Conservation (phyloP, 2,113 vertebrate species). For the Dicaeum eximium region DNA sequence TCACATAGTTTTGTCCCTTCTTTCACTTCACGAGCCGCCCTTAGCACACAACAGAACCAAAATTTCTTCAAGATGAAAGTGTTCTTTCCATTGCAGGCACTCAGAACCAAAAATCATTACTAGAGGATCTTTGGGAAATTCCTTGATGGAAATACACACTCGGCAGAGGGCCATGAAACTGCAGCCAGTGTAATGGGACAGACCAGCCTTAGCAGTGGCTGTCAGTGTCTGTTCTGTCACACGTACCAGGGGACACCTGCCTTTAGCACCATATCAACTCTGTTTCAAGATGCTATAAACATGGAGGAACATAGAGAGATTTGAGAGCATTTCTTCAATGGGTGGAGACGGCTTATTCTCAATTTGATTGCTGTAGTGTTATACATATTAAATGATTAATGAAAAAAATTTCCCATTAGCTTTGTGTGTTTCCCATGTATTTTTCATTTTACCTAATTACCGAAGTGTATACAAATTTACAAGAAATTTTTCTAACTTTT, state of each 20-base stretch:
- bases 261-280: not conserved
- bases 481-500: not conserved
- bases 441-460: not conserved
- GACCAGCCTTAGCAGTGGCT: not conserved
- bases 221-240: not conserved
- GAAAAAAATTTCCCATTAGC: not conserved
- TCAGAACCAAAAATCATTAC: not conserved
- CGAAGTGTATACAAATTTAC: not conserved
- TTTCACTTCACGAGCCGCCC: not conserved
- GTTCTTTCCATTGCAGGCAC: not conserved
- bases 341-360: not conserved
- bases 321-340: not conserved
- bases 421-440: not conserved
- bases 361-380: not conserved
- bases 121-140: not conserved
- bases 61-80: not conserved
- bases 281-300: not conserved
- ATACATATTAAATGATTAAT: not conserved
- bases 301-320: fast-evolving
- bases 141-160: not conserved
- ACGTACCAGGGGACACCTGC: not conserved
- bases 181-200: not conserved
- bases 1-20: not conserved
- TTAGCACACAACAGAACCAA: not conserved
- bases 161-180: not conserved